A percentile compares a stretch with the other conserved stretches of the same genome.
Conservation (phyloP, 2,888 invertebrate genomes). For the Drosophila pullipes region DNA sequence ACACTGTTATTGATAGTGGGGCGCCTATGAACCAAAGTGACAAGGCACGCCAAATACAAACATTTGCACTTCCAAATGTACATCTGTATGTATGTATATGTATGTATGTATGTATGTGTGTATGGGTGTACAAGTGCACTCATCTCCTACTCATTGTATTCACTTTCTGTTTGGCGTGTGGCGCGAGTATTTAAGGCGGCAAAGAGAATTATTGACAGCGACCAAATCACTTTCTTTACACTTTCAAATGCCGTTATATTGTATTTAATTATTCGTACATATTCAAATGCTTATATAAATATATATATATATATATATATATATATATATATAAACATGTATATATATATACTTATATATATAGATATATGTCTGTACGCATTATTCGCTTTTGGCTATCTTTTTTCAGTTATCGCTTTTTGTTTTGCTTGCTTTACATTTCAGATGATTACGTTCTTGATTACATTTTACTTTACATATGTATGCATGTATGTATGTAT, state of each 20-base stretch:
- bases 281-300: slow-evolving; percentile 7
- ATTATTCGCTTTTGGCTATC: neutral
- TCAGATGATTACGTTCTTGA: neutral
- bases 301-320: slow-evolving; percentile 5
- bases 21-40: slow-evolving; percentile 9
- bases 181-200: slow-evolving; percentile 33
- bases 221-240: slow-evolving; percentile 6
- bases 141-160: neutral
- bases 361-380: neutral
- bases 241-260: slow-evolving; percentile 4
- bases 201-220: slow-evolving; percentile 13
- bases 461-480: neutral
- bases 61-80: slow-evolving; percentile 1
- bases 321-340: neutral
- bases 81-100: neutral
- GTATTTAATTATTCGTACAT: neutral
- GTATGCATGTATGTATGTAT: slow-evolving; percentile 7
- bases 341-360: neutral
- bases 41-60: slow-evolving; percentile 31
- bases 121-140: neutral
- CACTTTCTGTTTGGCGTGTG: slow-evolving; percentile 12
- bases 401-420: neutral
- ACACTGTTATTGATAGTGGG: slow-evolving; percentile 2
- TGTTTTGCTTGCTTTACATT: neutral
- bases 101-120: neutral